A percentile compares a stretch with the other conserved stretches of the same genome.
Evolutionary conservation across 2,888 invertebrate genomes (phyloP).

Genomic region (Spatulosminthurus flaviceps): DNA sequence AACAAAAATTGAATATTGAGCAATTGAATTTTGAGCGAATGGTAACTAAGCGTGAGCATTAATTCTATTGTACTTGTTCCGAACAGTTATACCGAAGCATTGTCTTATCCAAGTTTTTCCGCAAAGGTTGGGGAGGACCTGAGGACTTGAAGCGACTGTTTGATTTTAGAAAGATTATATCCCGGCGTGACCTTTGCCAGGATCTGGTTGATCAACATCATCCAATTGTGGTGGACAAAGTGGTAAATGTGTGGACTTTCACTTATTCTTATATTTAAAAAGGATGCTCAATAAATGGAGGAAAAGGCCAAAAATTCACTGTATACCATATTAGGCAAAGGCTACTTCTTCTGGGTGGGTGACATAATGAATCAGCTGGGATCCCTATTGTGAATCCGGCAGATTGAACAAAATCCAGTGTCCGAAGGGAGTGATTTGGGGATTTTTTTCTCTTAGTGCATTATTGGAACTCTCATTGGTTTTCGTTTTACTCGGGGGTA

Average conservation of each 20-base stretch:
- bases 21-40: background rate
- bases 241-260: constrained; percentile 65
- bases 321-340: too few relatives aligned
- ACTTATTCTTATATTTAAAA: too few relatives aligned
- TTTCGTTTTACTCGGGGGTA: too few relatives aligned
- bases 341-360: too few relatives aligned
- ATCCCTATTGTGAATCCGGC: too few relatives aligned
- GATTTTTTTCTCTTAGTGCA: too few relatives aligned
- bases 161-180: constrained; percentile 86
- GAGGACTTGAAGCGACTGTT: constrained; percentile 90
- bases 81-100: constrained; percentile 81
- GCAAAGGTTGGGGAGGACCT: constrained; percentile 96
- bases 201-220: constrained; percentile 83
- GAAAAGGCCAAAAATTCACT: too few relatives aligned
- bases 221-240: constrained; percentile 87
- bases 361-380: too few relatives aligned
- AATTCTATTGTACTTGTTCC: constrained; percentile 65
- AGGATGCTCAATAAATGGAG: background rate
- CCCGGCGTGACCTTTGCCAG: constrained; percentile 82
- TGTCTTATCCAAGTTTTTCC: constrained; percentile 89
- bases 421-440: too few relatives aligned
- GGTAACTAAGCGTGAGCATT: constrained; percentile 6
- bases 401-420: too few relatives aligned
- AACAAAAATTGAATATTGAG: too few relatives aligned
- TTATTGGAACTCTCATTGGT: too few relatives aligned